Base-by-base conservation (phyloP, 2,113 vertebrate species). In the Microcebus lehilahytsara region DNA sequence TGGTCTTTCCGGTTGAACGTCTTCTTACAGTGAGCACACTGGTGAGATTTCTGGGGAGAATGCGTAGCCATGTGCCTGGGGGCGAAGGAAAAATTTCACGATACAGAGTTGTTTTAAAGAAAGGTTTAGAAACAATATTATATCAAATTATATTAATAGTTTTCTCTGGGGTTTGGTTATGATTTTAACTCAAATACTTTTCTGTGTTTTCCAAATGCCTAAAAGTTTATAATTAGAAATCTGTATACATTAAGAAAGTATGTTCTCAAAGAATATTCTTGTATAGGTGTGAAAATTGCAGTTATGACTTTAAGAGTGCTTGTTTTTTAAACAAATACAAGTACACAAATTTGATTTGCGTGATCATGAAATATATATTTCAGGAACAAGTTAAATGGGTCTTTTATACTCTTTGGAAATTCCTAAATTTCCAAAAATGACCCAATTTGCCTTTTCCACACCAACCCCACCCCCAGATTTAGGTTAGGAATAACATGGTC, bases 1-100 rank as follows among this genome's bases (percentile, higher is more conserved):
- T 99, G 99, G 79, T 99, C 99, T 62, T 99, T 99, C 53, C 99
- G 98, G 97, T 99, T 98, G 98, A 99, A 99, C 0, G 98, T 99
- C 97, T 99, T 99, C 95, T 98, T 98, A 86, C 99, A 99, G 74
- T 98, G 98, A 40, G 96, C 93, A 77, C 99, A 99, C 92, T 97
- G 98, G 94, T 99, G 99, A 93, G 97, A 96, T 42, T 99, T 99
- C 96, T 98, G 98, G 5, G 98, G 97, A 1, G 98, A 99, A 72
- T 99, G 99, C 89, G 98, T 99, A 13, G 98, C 98, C 27, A 98
- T 98, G 85, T 99, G 98, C 95, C 99, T 99, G 66, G 14, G 78
- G 5, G 37, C 89, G 77, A 87, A 60, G 51, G 0, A 58, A 8
- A 37, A 69, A 51, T 4, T 37, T 66, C 71, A 84, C 34, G 89